A percentile compares a stretch with the other conserved stretches of the same genome.
These are phyloP conservation scores for Drosophila melanosoma DNA, from an alignment of 2,888 invertebrate species.

Conservation along the genomic window DNA sequence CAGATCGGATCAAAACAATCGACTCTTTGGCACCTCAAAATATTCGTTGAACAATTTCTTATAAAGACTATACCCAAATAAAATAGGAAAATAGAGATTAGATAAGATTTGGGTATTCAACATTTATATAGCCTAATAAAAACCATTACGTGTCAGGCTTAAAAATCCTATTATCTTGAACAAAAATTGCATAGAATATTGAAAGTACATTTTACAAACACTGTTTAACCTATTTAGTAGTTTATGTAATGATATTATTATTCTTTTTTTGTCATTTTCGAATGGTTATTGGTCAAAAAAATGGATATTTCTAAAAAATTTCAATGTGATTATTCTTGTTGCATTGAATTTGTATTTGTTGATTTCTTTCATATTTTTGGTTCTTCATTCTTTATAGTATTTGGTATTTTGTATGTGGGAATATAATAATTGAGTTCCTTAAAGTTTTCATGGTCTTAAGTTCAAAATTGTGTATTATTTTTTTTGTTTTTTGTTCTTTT, in stretches of 20 bases:
- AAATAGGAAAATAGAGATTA: neutral
- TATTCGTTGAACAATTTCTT: neutral
- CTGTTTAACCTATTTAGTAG: neutral
- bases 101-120: neutral
- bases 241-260: neutral
- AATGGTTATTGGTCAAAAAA: neutral
- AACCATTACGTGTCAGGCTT: neutral
- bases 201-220: slow-evolving; percentile 1
- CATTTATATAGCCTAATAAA: neutral
- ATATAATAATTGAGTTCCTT: slow-evolving; percentile 32
- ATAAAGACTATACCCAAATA: neutral
- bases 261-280: neutral
- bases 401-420: slow-evolving; percentile 20
- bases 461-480: slow-evolving; percentile 22
- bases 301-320: slow-evolving; percentile 37
- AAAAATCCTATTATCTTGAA: neutral
- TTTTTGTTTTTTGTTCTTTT: slow-evolving; percentile 19
- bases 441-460: slow-evolving; percentile 16
- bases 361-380: slow-evolving; percentile 12
- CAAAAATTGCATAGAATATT: neutral
- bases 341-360: slow-evolving; percentile 74
- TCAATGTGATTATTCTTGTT: slow-evolving; percentile 79
- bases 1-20: neutral
- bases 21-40: neutral
- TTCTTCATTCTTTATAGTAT: slow-evolving; percentile 8